Evolutionary conservation across 2,888 invertebrate species (phyloP).

Genomic region (Phyllotreta striolata): DNA sequence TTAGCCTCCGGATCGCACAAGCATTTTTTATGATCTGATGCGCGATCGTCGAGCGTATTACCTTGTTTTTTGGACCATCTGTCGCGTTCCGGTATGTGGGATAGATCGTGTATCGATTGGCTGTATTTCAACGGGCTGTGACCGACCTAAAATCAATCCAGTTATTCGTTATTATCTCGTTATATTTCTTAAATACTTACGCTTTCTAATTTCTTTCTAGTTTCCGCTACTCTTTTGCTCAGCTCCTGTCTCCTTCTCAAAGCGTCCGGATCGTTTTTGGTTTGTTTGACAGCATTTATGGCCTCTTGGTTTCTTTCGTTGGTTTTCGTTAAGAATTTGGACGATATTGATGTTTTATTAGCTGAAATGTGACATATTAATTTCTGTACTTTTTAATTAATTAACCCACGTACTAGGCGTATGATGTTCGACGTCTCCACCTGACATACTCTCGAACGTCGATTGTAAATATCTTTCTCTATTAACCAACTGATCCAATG

Average conservation of each 20-base stretch:
- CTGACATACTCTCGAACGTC: conserved; percentile 77
- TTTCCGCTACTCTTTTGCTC: conserved; percentile 82
- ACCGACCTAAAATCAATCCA: conserved; percentile 68
- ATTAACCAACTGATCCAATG: conserved; percentile 65
- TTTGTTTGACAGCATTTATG: conserved; percentile 66
- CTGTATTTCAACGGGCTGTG: conserved; percentile 83
- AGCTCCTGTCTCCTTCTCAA: conserved; percentile 78
- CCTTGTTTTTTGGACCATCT: conserved; percentile 53
- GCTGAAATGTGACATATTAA: conserved; percentile 50
- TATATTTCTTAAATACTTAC: conserved; percentile 66
- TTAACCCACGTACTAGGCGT: conserved; percentile 43
- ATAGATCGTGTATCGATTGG: conserved; percentile 87
- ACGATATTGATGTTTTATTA: conserved; percentile 70
- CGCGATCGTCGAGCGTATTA: conserved; percentile 36
- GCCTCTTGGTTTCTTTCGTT: conserved; percentile 62
- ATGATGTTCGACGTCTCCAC: conserved; percentile 62
- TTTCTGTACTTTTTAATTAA: background rate
- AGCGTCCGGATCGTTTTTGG: conserved; percentile 70
- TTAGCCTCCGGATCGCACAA: conserved; percentile 46
- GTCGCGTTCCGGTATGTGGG: conserved; percentile 70
- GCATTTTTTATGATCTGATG: conserved; percentile 44
- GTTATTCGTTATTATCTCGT: background rate
- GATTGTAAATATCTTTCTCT: conserved; percentile 72
- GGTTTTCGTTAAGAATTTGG: conserved; percentile 63
- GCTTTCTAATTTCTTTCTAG: conserved; percentile 84